A percentile compares a stretch with the other conserved stretches of the same genome.
Evolutionary conservation across 2,888 invertebrate species (phyloP).

Genomic region (Sesia apiformis): DNA sequence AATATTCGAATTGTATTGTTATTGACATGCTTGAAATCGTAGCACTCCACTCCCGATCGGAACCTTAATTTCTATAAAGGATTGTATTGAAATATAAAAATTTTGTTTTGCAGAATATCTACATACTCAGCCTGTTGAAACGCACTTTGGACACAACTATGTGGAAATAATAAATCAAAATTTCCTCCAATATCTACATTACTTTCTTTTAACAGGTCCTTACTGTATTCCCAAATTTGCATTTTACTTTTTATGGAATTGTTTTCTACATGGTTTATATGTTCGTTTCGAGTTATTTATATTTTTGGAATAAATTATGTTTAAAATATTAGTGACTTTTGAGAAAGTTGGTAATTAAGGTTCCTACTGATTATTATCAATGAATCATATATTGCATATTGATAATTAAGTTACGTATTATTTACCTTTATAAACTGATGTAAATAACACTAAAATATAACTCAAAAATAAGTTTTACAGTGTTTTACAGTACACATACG

Average conservation of each 20-base stretch:
- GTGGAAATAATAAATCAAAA: conserved; percentile 74
- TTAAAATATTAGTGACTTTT: conserved; percentile 55
- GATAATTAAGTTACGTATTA: too few relatives aligned
- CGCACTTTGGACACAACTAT: conserved; percentile 72
- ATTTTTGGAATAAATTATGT: conserved; percentile 73
- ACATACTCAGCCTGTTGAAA: conserved; percentile 68
- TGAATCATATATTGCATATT: too few relatives aligned
- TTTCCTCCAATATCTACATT: conserved; percentile 61
- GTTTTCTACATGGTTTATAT: conserved; percentile 71
- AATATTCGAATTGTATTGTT: conserved; percentile 70
- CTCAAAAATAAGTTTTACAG: too few relatives aligned
- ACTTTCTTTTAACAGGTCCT: conserved; percentile 70
- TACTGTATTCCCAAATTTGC: conserved; percentile 52
- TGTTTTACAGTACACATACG: too few relatives aligned
- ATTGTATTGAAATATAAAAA: conserved; percentile 59
- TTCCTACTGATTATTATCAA: conserved; percentile 56
- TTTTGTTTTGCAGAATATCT: conserved; percentile 70
- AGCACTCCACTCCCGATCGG: conserved; percentile 74
- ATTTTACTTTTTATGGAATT: conserved; percentile 53
- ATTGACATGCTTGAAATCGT: conserved; percentile 50
- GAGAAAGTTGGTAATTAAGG: conserved; percentile 65
- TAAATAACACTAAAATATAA: too few relatives aligned
- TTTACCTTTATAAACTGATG: too few relatives aligned
- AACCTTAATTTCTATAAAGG: conserved; percentile 59
- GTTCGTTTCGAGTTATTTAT: conserved; percentile 68